Conservation (phyloP, 1,140 invertebrate species). For the Helicoverpa armigera region DNA sequence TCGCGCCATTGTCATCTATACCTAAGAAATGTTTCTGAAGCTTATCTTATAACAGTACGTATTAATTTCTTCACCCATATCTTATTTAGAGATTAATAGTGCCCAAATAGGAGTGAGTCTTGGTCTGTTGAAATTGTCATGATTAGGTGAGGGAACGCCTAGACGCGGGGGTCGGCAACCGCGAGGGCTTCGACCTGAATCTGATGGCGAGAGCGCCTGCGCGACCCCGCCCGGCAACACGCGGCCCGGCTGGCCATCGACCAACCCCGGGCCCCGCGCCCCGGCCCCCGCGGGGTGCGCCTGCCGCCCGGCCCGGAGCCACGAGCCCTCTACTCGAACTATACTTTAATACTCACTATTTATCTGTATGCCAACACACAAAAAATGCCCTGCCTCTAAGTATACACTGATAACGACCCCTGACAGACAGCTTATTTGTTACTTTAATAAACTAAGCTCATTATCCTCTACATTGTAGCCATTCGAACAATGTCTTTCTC, state of each 20-base stretch:
- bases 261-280: constrained; percentile 64
- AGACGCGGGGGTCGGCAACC: constrained; percentile 75
- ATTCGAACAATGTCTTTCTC: too few relatives aligned
- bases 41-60: too few relatives aligned
- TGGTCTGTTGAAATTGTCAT: constrained; percentile 43
- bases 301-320: constrained; percentile 48
- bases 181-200: constrained; percentile 77
- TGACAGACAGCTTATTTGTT: too few relatives aligned
- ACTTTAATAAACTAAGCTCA: too few relatives aligned
- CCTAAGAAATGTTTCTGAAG: too few relatives aligned
- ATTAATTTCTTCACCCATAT: constrained; percentile 1
- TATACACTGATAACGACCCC: too few relatives aligned
- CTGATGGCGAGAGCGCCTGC: constrained; percentile 65
- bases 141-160: constrained; percentile 54
- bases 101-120: constrained; percentile 6
- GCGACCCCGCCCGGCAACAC: constrained; percentile 64
- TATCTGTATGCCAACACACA: neutral
- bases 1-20: too few relatives aligned
- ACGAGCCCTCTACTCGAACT: neutral
- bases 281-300: constrained; percentile 55
- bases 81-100: constrained; percentile 46
- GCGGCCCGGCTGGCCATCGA: constrained; percentile 67
- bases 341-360: neutral
- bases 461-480: too few relatives aligned
- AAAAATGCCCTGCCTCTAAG: neutral